Evolutionary conservation across 92 coral and sea anemone genomes (phyloP).

Genomic region (Porites cylindrica): DNA sequence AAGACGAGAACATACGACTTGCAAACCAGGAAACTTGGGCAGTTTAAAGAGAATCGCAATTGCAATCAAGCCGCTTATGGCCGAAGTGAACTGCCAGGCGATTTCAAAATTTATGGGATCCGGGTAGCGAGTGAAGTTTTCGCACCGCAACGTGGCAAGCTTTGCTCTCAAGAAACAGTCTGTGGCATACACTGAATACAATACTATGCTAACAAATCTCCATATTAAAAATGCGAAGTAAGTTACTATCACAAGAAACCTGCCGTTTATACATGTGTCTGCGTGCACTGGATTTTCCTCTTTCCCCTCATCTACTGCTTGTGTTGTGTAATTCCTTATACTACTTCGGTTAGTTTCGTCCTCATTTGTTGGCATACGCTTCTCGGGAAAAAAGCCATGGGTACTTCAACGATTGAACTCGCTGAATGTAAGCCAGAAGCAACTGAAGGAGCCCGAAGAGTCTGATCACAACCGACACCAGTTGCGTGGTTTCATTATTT

Average conservation of each 20-base stretch:
- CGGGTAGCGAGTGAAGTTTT: slow-evolving; percentile 77
- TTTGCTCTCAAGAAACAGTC: slow-evolving; percentile 89
- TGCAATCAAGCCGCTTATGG: slow-evolving; percentile 70
- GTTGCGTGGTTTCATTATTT: slow-evolving; percentile 3
- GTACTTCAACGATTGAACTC: neutral
- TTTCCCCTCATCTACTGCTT: neutral
- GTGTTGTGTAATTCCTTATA: too few relatives aligned
- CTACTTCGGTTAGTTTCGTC: neutral
- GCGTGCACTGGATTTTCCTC: neutral
- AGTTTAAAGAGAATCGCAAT: slow-evolving; percentile 54
- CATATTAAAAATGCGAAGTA: slow-evolving; percentile 73
- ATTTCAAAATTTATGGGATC: slow-evolving; percentile 80
- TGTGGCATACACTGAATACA: slow-evolving; percentile 83
- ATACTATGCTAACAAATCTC: slow-evolving; percentile 67
- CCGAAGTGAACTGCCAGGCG: slow-evolving; percentile 84
- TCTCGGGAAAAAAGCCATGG: slow-evolving; percentile 20
- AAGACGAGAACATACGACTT: slow-evolving; percentile 48
- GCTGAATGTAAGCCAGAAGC: neutral
- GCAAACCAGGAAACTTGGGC: slow-evolving; percentile 82
- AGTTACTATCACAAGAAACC: slow-evolving; percentile 20
- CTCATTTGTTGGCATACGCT: slow-evolving; percentile 28
- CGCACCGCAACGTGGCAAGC: slow-evolving; percentile 86
- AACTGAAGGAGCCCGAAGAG: neutral
- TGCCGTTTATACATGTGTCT: neutral
- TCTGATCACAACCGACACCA: neutral